These are phyloP conservation scores for Podocnemis expansa DNA, from an alignment of 2,113 vertebrate species.

Conservation along the genomic window DNA sequence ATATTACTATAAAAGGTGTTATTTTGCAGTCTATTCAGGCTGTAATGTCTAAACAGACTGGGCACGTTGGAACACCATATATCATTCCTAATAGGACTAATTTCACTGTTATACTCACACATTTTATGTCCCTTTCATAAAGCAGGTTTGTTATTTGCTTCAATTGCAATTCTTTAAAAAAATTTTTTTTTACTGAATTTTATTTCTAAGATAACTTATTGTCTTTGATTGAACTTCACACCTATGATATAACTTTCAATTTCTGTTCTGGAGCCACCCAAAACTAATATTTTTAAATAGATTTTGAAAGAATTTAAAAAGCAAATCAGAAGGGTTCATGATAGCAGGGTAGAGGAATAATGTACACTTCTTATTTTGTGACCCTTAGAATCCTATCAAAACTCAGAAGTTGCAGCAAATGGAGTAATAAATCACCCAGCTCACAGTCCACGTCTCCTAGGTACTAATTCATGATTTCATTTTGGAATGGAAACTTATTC, in stretches of 20 bases:
- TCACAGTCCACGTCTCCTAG: background rate
- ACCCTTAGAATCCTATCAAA: slow-evolving; percentile 20
- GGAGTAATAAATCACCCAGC: background rate
- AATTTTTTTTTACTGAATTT: background rate
- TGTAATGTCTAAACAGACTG: too few species aligned
- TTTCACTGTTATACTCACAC: background rate
- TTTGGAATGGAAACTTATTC: background rate
- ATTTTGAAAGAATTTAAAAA: background rate
- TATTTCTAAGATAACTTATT: background rate
- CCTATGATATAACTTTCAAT: background rate
- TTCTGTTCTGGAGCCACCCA: background rate
- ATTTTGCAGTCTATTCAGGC: too few species aligned
- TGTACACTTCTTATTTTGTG: slow-evolving; percentile 18
- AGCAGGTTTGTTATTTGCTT: background rate
- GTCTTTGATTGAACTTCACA: background rate
- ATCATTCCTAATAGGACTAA: background rate
- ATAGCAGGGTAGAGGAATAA: background rate
- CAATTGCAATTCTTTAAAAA: background rate
- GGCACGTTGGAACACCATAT: background rate
- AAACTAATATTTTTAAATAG: background rate
- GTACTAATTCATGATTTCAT: background rate
- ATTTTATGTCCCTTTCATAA: too few species aligned
- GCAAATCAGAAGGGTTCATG: background rate
- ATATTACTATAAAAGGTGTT: too few species aligned
- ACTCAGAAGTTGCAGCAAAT: slow-evolving; percentile 6